Evolutionary conservation across 2,888 invertebrate species (phyloP), one percentile per base, ranked within the genome.

Genomic region (Chrysolina oricalcia): DNA sequence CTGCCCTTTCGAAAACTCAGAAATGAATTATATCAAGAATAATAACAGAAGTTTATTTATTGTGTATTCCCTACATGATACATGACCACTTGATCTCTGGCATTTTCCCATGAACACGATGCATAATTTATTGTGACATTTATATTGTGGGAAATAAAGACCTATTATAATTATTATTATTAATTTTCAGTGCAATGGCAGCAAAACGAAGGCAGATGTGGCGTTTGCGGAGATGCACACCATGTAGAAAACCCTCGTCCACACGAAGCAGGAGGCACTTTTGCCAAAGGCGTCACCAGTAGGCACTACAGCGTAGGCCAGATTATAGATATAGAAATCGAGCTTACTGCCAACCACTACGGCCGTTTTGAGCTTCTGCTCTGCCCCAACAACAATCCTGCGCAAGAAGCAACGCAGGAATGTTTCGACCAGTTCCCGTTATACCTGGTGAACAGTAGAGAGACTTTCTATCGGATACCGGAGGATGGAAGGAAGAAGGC

Each of bases 251-350:
- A 89, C 72, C 97, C 97, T 0, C 90, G 96, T n/a, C 94, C 95
- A 0, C 97, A 97, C 86, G 97, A 97, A 89, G 96, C 96, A 0
- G 96, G 96, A 4, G 97, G 97, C 9, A 92, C 93, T 88, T 97
- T 92, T 85, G 97, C 94, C 59, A 95, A 95, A 89, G 97, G 96
- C 41, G 95, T 96, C 82, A 94, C 96, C 81, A 93, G 94, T 27
- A 90, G 94, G 73, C 94, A 94, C 83, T 97, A 96, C 88, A 93
- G 93, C 73, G 92, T 94, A 2, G 97, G 97, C 41, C 96, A 96
- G 94, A 94, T 93, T 89, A 94, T 97, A 70, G 95, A 96, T 84
- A 92, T 97, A 5, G 96, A 96, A 89, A 91, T 97, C 8, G 96
- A 97, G 85, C 88, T 97, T 53, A 97, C 97, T 0, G 96, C 97